Percentiles rank a stretch among this genome's conserved stretches.
phyloP scores from a whole-genome alignment of 2,113 vertebrate genomes.

The Triplophysa tibetana region DNA sequence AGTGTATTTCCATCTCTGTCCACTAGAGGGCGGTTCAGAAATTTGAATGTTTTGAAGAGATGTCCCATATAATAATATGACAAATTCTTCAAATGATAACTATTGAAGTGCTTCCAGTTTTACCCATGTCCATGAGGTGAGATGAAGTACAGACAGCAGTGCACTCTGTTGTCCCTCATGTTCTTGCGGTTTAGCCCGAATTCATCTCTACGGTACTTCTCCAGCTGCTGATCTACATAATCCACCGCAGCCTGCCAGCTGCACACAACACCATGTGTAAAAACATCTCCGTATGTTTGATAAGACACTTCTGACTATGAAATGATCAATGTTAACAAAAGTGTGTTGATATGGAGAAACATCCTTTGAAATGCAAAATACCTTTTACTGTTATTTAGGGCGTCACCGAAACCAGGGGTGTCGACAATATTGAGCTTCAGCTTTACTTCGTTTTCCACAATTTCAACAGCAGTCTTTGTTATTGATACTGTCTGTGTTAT shows the following conservation, averaged over 20 bases:
- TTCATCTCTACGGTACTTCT: conserved; percentile 75
- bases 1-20: too few relatives aligned
- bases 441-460: conserved; percentile 88
- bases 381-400: conserved; percentile 67
- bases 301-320: background rate
- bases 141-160: conserved; percentile 80
- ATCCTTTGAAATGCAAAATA: conserved; percentile 26
- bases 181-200: conserved; percentile 75
- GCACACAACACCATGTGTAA: conserved; percentile 6
- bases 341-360: too few relatives aligned
- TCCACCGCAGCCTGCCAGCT: conserved; percentile 71
- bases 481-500: conserved; percentile 70
- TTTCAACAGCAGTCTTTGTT: conserved; percentile 82
- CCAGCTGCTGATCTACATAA: conserved; percentile 75
- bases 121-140: conserved; percentile 78
- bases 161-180: conserved; percentile 78
- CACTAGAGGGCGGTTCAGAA: too few relatives aligned
- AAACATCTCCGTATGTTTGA: background rate
- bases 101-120: background rate
- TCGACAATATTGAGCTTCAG: conserved; percentile 74
- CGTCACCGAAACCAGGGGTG: conserved; percentile 77
- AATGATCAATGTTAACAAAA: background rate
- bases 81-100: too few relatives aligned
- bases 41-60: too few relatives aligned
- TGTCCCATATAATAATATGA: background rate